Conservation (phyloP, 2,113 vertebrate species). For the Platycercus adscitus region DNA sequence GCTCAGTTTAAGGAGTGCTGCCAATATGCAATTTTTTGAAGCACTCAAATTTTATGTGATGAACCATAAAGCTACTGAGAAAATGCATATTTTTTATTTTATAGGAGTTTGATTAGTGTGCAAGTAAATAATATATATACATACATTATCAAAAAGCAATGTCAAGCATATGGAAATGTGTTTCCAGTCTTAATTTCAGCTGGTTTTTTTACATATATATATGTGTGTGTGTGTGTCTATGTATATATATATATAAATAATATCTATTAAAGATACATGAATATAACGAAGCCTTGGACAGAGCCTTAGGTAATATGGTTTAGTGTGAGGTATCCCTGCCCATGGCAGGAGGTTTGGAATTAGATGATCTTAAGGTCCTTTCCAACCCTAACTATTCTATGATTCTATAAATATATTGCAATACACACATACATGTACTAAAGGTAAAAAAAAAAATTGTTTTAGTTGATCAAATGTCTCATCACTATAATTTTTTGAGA, state of each 20-base stretch:
- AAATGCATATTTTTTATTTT: not conserved
- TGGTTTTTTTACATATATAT: too few species aligned
- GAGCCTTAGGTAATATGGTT: not conserved
- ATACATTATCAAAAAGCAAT: not conserved
- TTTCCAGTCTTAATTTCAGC: not conserved
- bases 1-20: not conserved
- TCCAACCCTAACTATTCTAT: not conserved
- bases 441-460: not conserved
- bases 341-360: not conserved
- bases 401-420: not conserved
- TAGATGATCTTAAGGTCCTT: not conserved
- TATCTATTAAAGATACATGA: not conserved
- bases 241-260: not conserved
- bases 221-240: accelerated
- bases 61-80: not conserved
- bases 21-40: not conserved
- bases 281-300: not conserved
- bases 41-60: not conserved
- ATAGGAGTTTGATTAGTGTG: not conserved
- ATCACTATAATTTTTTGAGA: not conserved
- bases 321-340: not conserved
- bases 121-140: not conserved
- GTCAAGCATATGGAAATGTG: not conserved
- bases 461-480: not conserved
- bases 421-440: not conserved